Evolutionary conservation across 2,113 vertebrate species (phyloP).

Genomic region (Callaeas wilsoni): DNA sequence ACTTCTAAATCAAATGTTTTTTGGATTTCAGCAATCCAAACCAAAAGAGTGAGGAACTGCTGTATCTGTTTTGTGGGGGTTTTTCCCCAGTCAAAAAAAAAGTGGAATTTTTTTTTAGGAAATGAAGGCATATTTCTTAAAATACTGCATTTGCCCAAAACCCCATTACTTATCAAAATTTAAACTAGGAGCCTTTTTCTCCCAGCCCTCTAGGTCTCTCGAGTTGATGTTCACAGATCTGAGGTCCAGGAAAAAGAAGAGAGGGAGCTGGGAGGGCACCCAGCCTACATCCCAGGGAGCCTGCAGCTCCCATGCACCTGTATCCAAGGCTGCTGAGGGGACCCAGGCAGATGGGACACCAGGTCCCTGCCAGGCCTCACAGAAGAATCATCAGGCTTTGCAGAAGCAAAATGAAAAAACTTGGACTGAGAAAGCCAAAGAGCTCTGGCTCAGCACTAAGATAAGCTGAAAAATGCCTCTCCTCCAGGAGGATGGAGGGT

Average conservation of each 20-base stretch:
- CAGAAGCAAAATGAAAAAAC: not conserved
- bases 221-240: not conserved
- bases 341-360: not conserved
- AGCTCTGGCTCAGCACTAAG: not conserved
- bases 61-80: not conserved
- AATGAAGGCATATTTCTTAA: not conserved
- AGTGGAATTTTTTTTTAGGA: not conserved
- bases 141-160: not conserved
- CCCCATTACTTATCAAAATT: not conserved
- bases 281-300: fast-evolving
- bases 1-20: not conserved
- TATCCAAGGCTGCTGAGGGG: not conserved
- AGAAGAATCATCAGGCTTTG: not conserved
- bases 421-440: not conserved
- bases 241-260: not conserved
- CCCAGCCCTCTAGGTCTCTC: not conserved
- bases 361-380: not conserved
- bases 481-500: not conserved
- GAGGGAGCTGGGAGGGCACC: not conserved
- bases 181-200: not conserved
- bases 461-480: not conserved
- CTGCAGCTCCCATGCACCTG: not conserved
- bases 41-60: not conserved
- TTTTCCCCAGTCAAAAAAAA: not conserved
- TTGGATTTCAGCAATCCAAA: not conserved